A percentile compares a stretch with the other conserved stretches of the same genome.
Evolutionary conservation across 2,113 vertebrate species (phyloP).

Genomic region (Labeo rohita): DNA sequence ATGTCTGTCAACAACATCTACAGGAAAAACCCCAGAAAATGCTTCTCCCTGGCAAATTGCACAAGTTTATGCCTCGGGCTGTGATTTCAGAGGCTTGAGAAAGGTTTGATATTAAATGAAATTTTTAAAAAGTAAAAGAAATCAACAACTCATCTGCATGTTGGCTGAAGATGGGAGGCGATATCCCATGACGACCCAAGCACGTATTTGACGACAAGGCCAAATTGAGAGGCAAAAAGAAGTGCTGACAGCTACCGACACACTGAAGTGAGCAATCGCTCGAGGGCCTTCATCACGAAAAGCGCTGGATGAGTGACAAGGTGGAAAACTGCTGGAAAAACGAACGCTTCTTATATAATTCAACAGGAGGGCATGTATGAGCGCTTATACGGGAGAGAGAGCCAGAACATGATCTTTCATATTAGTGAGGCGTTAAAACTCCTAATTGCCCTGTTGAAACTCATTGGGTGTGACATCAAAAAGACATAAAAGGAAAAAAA

Average conservation of each 20-base stretch:
- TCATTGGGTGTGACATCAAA: constrained; percentile 54
- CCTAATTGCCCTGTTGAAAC: constrained; percentile 47
- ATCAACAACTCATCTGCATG: constrained; percentile 15
- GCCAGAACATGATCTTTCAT: constrained; percentile 14
- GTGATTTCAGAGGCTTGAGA: not conserved
- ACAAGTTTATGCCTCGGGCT: not conserved
- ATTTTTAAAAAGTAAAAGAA: not conserved
- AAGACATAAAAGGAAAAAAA: constrained; percentile 26
- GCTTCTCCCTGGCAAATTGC: not conserved
- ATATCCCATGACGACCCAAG: not conserved
- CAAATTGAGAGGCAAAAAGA: constrained; percentile 4
- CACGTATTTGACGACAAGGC: constrained; percentile 4
- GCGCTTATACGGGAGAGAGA: constrained; percentile 3
- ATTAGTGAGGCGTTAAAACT: constrained; percentile 34
- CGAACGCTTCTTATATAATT: not conserved
- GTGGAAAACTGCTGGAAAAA: not conserved
- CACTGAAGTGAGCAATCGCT: constrained; percentile 20
- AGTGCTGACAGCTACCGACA: constrained; percentile 16
- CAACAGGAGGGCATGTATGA: constrained; percentile 26
- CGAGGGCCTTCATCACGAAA: not conserved
- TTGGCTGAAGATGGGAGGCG: not conserved
- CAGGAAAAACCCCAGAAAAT: not conserved
- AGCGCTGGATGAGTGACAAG: not conserved
- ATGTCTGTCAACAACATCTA: constrained; percentile 7
- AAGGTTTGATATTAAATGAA: not conserved